Evolutionary conservation across 2,797 vertebrate genomes (phyloP).

Genomic region (Falco naumanni): DNA sequence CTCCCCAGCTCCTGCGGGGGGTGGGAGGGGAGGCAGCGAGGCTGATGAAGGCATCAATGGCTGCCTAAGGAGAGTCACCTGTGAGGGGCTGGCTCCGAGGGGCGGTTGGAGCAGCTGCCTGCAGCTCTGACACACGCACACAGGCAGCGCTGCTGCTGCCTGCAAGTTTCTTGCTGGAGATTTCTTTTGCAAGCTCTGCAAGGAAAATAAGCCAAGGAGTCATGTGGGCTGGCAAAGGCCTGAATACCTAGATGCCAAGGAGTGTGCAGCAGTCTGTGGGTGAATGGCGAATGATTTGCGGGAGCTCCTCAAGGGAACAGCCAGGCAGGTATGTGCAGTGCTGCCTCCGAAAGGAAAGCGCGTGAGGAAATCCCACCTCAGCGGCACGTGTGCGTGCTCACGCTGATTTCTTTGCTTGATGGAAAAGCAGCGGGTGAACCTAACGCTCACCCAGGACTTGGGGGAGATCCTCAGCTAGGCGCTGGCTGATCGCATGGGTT

Average conservation of each 20-base stretch:
- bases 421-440: background rate
- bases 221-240: conserved; percentile 20
- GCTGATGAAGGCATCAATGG: background rate
- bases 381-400: fast-evolving
- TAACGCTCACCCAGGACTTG: background rate
- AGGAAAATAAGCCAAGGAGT: background rate
- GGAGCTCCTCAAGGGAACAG: background rate
- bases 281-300: background rate
- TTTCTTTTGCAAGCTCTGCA: conserved; percentile 33
- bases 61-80: background rate
- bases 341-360: background rate
- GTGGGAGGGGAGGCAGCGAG: background rate
- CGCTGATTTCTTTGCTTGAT: background rate
- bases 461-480: background rate
- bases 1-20: background rate
- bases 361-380: background rate
- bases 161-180: conserved; percentile 37
- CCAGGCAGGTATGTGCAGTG: background rate
- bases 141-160: background rate
- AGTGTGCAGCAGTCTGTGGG: background rate
- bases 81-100: background rate
- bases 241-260: background rate
- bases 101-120: background rate
- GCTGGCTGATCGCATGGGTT: background rate
- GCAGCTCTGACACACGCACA: background rate